Base-by-base conservation (phyloP, 2,113 vertebrate genomes). In the Oncorhynchus keta region DNA sequence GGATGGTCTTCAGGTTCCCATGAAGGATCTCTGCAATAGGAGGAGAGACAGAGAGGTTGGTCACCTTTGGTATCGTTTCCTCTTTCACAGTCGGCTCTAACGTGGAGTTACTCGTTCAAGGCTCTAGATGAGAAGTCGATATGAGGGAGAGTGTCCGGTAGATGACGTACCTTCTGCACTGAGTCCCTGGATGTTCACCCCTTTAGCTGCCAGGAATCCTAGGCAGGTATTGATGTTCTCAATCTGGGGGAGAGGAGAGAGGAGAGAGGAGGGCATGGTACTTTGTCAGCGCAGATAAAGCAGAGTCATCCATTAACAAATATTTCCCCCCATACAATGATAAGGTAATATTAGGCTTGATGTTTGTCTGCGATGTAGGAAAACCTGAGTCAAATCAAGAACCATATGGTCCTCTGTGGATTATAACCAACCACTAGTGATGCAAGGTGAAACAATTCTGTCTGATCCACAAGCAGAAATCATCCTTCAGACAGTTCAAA, bases 1-100 rank as follows among this genome's bases (percentile, higher is more conserved):
- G 93, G 87, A 97, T 96, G 89, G 95, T 94, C 93, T 95, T 97
- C 87, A 97, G 87, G 93, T 97, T 96, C 90, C 96, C 96, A 94
- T 94, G 95, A 87, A 92, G 92, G 93, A 97, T 97, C 93, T 97
- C 95, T 97, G 83, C 64, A 74, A 20, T 26, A 22, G 2, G 45
- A 69, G 30, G 30, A 64, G 20, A 64, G 14, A 48, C n/a, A 35
- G 28, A 18, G 9, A 22, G 59, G 2, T 24, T 70, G 68, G 68
- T 67, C 28, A 20, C 22, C 16, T 45, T 74, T 9, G 20, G 16
- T 55, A 16, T 18, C 1, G 0, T 55, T 55, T 55, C 51, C 51
- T 2, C 51, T 55, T 55, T 18, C 51, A 55, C 51, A 55, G 16
- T 45, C 39, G 9, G 39, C 11, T 45, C 39, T 45, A 11, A 45